Evolutionary conservation across 2,888 invertebrate genomes (phyloP), one percentile per base, ranked within the genome.

Genomic region (Neoscelio sp.): DNA sequence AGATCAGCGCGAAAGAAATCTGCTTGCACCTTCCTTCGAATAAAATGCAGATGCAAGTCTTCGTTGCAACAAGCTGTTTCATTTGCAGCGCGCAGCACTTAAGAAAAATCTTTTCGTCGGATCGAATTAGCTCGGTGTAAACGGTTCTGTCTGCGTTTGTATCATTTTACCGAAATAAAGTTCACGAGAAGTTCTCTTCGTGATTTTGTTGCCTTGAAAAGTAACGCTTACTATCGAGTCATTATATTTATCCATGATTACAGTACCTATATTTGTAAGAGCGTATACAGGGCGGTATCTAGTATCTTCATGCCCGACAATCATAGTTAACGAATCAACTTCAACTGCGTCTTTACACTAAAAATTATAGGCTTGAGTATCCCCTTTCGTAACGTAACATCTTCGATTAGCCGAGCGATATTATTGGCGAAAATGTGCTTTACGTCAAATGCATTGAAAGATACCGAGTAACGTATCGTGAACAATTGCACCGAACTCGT

Each of bases 131-230:
- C 58, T 42, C 42, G 23, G 42, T 38, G 42, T 56, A 33, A 71
- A 60, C 70, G 50, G 50, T 44, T 52, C 38, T 30, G 38, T 50
- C 44, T 20, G 48, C 54, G 38, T 38, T 42, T 56, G 13, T 38
- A 52, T 67, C 52, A 26, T 46, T n/a, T 54, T 6, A 13, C 67
- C 42, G 35, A 67, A 67, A 74, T 56, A 58, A 48, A 65, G 26
- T 48, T 52, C 35, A 18, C 7, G 38, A 6, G 23, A 40, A 35
- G 18, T 30, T 64, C 23, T 17, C 38, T 50, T 67, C 67, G 52
- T 60, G 75, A 67, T 67, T 48, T 10, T 13, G 54, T 68, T 48
- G 50, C 75, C 67, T 75, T 76, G 67, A 68, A 62, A n/a, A 50
- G 35, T 40, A 68, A 76, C 54, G 60, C 30, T 28, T 30, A 26